Percentiles rank a stretch among this genome's conserved stretches.
phyloP scores from a whole-genome alignment of 1,140 invertebrate genomes.

The Aporrectodea caliginosa region DNA sequence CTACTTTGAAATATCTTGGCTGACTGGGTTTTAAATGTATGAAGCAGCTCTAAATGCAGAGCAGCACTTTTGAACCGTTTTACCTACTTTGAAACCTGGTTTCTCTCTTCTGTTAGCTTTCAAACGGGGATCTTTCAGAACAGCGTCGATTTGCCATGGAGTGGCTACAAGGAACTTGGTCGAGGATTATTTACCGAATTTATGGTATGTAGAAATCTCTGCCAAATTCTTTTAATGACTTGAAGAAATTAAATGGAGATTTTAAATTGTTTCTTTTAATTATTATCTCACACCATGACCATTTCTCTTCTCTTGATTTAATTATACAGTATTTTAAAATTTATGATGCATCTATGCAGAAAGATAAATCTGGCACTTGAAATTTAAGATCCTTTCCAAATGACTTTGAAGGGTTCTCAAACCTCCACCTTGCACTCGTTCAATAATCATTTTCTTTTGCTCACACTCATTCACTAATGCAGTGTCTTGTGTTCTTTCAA shows the following conservation, averaged over 20 bases:
- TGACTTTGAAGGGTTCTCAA: too few relatives aligned
- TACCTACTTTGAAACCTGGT: too few relatives aligned
- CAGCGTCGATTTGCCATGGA: constrained; percentile 71
- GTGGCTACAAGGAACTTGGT: constrained; percentile 66
- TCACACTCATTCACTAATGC: too few relatives aligned
- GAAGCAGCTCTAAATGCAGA: too few relatives aligned
- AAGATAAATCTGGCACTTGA: background rate
- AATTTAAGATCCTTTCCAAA: too few relatives aligned
- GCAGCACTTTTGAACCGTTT: too few relatives aligned
- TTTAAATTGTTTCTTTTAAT: background rate
- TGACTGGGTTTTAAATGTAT: too few relatives aligned
- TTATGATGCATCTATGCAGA: background rate
- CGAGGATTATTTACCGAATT: constrained; percentile 53
- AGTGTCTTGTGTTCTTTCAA: background rate
- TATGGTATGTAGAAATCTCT: constrained; percentile 26
- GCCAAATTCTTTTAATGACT: background rate
- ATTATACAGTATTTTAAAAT: background rate
- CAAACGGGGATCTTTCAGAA: constrained; percentile 68
- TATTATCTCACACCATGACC: background rate
- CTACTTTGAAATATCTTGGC: too few relatives aligned
- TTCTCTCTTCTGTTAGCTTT: constrained; percentile 61
- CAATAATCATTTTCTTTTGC: too few relatives aligned
- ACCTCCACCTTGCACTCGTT: too few relatives aligned
- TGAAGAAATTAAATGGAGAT: background rate
- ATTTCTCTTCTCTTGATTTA: background rate